A percentile compares a stretch with the other conserved stretches of the same genome.
Conservation (phyloP, 2,797 vertebrate genomes). For the Oreochromis mossambicus region DNA sequence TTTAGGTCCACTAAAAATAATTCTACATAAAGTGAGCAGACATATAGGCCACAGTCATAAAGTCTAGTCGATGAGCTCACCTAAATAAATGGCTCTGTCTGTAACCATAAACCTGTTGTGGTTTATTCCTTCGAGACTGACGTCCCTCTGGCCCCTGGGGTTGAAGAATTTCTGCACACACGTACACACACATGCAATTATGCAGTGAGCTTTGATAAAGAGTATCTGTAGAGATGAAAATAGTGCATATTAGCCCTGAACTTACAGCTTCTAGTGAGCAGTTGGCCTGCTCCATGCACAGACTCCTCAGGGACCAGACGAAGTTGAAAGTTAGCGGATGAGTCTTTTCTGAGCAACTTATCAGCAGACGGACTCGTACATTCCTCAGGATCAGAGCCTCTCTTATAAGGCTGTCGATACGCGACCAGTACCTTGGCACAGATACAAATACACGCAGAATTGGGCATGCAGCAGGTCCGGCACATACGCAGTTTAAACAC, state of each 20-base stretch:
- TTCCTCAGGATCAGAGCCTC: slow-evolving; percentile 88
- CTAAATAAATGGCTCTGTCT: slow-evolving; percentile 87
- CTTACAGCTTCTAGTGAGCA: slow-evolving; percentile 94
- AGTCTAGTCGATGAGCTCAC: slow-evolving; percentile 70
- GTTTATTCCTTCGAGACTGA: slow-evolving; percentile 81
- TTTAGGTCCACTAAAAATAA: neutral
- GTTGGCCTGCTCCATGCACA: slow-evolving; percentile 88
- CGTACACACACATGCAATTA: slow-evolving; percentile 9
- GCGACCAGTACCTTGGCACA: slow-evolving; percentile 89
- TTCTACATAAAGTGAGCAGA: neutral
- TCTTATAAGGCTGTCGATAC: slow-evolving; percentile 88
- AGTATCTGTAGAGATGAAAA: neutral
- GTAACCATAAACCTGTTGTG: slow-evolving; percentile 96
- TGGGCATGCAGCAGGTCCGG: neutral
- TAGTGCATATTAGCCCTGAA: slow-evolving; percentile 12
- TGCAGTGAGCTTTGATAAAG: neutral
- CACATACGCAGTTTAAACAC: neutral
- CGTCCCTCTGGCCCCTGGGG: slow-evolving; percentile 79
- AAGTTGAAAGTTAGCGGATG: slow-evolving; percentile 93
- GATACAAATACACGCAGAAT: neutral
- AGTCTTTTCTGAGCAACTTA: slow-evolving; percentile 91
- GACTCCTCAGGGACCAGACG: slow-evolving; percentile 90
- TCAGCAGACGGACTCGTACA: slow-evolving; percentile 88
- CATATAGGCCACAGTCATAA: neutral
- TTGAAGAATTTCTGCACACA: slow-evolving; percentile 88